Base-by-base conservation (phyloP, 2,797 vertebrate species). In the Chloroceryle inda region DNA sequence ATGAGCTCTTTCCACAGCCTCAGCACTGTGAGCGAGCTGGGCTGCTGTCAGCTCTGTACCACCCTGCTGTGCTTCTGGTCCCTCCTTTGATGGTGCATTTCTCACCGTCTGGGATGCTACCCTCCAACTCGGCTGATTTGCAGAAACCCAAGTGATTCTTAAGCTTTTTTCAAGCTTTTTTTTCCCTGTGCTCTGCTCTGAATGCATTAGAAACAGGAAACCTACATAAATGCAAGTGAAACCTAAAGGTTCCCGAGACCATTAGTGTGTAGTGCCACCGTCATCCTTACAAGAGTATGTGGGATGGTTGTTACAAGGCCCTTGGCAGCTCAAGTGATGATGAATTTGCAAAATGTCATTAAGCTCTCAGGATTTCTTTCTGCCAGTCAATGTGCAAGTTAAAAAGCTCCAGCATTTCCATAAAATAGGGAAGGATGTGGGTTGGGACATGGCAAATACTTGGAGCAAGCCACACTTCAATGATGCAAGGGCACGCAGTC, bases 291-390 rank as follows among this genome's bases (percentile, higher is more conserved):
- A 52, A 45, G 64, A 64, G 47, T 33, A 27, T 17, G 71, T 92
- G 88, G 80, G 52, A 47, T 87, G 85, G 77, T 77, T 91, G 61
- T 82, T 84, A 61, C 45, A 64, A 81, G 78, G 67, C 44, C 89
- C 66, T 84, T 69, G 67, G 76, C 80, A 92, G 52, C 63, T 66
- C 37, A 4, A 75, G 45, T 42, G 89, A 31, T 87, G 84, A 75
- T 67, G 93, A 85, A 86, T 95, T 93, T 93, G 69, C 85, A 88
- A 75, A 58, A 78, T 91, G 66, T 87, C 69, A 69, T 92, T 88
- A 87, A 92, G 68, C 73, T 94, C 87, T 75, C 50, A 40, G 84
- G 89, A 88, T 88, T 87, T 81, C 55, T 94, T 53, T 67, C 67
- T 73, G 75, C 58, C 62, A 89, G 66, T 78, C 86, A 55, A 8